A percentile compares a stretch with the other conserved stretches of the same genome.
Evolutionary conservation across 2,797 vertebrate genomes (phyloP).

Genomic region (Acropternis orthonyx): DNA sequence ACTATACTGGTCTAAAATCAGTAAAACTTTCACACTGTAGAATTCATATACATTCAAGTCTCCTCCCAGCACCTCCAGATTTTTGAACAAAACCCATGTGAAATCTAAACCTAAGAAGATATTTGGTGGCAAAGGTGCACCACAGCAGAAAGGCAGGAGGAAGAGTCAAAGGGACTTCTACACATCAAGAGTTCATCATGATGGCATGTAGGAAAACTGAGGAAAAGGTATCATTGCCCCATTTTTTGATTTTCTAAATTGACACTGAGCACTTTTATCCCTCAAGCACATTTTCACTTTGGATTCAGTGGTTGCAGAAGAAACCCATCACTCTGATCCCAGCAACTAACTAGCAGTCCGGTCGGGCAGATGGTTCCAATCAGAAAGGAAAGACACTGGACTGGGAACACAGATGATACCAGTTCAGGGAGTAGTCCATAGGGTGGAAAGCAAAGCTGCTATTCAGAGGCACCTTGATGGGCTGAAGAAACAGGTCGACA

Average conservation of each 20-base stretch:
- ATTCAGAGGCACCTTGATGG: not conserved
- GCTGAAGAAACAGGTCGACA: not conserved
- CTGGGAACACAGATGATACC: not conserved
- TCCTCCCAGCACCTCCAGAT: not conserved
- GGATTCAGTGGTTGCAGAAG: not conserved
- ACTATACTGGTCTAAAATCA: not conserved
- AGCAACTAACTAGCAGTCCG: not conserved
- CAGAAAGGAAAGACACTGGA: not conserved
- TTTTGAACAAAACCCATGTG: not conserved
- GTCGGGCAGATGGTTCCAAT: not conserved
- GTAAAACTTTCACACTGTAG: not conserved
- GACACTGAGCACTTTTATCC: not conserved
- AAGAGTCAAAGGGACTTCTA: not conserved
- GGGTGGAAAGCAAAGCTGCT: not conserved
- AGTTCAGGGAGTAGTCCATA: not conserved
- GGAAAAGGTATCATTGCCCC: not conserved
- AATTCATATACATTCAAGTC: not conserved
- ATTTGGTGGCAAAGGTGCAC: not conserved
- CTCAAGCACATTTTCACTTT: not conserved
- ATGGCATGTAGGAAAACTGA: not conserved
- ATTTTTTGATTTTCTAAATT: not conserved
- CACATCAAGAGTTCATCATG: fast-evolving
- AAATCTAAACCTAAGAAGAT: not conserved
- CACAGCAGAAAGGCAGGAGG: not conserved
- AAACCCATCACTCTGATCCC: not conserved